Evolutionary conservation across 37 sponge, comb jelly and placozoan genomes (phyloP).

Genomic region (Oopsacas minuta): DNA sequence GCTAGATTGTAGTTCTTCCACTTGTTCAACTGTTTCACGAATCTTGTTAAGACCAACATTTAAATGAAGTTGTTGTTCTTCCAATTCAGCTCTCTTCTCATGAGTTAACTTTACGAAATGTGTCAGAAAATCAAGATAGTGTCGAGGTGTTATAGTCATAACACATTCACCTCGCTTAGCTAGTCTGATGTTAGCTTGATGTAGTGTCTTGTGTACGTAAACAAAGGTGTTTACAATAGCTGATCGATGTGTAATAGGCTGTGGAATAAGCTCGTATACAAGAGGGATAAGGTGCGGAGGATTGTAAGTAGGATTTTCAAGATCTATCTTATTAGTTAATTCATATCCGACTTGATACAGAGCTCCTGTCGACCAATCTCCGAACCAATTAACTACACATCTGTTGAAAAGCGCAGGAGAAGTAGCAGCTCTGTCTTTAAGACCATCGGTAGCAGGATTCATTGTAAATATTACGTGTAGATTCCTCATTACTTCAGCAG

Average conservation of each 20-base stretch:
- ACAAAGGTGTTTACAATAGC: conserved; percentile 84
- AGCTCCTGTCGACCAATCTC: conserved; percentile 90
- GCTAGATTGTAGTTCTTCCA: conserved; percentile 78
- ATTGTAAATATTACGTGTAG: conserved; percentile 98
- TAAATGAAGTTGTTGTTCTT: conserved; percentile 94
- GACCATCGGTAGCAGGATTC: conserved; percentile 94
- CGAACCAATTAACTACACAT: conserved; percentile 98
- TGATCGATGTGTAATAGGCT: conserved; percentile 56
- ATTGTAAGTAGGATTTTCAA: conserved; percentile 51
- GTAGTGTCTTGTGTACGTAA: conserved; percentile 81
- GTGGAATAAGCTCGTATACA: conserved; percentile 41
- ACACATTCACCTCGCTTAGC: conserved; percentile 58
- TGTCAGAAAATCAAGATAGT: conserved; percentile 88
- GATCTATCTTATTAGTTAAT: conserved; percentile 82
- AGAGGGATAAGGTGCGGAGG: conserved; percentile 53
- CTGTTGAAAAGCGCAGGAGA: conserved; percentile 98
- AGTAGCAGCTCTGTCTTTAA: conserved; percentile 88
- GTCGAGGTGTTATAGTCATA: conserved; percentile 78
- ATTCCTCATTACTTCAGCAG: conserved; percentile 65
- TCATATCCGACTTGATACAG: conserved; percentile 90
- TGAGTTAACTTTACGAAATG: conserved; percentile 78
- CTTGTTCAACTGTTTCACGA: conserved; percentile 88
- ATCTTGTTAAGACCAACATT: conserved; percentile 93
- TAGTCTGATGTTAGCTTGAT: conserved; percentile 67
- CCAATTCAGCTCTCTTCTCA: conserved; percentile 86